Conservation (phyloP, 2,797 vertebrate species). For the Gymnocypris eckloni region DNA sequence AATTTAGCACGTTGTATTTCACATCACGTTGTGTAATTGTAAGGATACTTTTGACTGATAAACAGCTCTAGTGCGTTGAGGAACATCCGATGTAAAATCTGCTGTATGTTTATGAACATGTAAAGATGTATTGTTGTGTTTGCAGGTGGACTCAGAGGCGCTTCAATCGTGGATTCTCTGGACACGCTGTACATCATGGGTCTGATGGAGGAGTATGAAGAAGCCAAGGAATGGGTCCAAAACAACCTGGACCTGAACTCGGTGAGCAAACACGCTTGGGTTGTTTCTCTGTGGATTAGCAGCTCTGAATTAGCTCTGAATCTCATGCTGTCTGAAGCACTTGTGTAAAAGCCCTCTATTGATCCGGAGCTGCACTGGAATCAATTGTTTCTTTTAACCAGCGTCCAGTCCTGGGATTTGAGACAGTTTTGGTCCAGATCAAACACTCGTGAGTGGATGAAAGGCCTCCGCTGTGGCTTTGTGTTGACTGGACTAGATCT, state of each 20-base stretch:
- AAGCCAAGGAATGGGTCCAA: conserved; percentile 93
- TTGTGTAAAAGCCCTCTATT: conserved; percentile 38
- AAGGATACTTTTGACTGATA: not conserved
- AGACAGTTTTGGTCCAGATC: conserved; percentile 54
- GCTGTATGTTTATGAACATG: not conserved
- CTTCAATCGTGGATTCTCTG: conserved; percentile 92
- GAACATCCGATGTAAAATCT: not conserved
- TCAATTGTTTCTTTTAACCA: conserved; percentile 47
- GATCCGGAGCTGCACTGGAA: conserved; percentile 58
- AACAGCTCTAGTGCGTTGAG: not conserved
- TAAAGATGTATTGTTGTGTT: conserved; percentile 38
- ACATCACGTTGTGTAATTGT: not conserved
- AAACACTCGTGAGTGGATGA: conserved; percentile 34
- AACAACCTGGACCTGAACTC: conserved; percentile 90
- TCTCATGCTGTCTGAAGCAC: not conserved
- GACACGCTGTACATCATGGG: conserved; percentile 97
- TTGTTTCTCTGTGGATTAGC: conserved; percentile 27
- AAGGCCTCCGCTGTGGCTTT: conserved; percentile 63
- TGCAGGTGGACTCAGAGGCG: conserved; percentile 92
- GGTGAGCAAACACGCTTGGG: conserved; percentile 73
- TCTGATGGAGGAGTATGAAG: conserved; percentile 90
- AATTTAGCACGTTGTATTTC: not conserved
- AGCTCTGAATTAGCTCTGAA: conserved; percentile 24
- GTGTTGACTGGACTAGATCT: conserved; percentile 65
- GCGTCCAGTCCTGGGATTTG: conserved; percentile 35